These are phyloP conservation scores for Ellobium chinense DNA, from an alignment of 2,888 invertebrate genomes.

Conservation along the genomic window DNA sequence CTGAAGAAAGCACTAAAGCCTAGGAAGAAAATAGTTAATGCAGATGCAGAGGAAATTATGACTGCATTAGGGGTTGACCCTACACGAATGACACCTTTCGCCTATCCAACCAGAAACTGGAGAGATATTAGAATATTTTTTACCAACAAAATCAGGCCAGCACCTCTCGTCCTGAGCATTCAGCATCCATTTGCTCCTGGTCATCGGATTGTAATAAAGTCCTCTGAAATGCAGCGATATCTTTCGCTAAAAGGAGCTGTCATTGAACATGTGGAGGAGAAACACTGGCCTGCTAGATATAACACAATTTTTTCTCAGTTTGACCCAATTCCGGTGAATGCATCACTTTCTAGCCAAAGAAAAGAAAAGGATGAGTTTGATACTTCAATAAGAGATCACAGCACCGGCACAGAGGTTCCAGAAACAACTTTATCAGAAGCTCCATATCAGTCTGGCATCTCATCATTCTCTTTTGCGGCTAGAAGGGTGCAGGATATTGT, in stretches of 20 bases:
- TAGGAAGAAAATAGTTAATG: background rate
- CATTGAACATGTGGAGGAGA: slow-evolving; percentile 7
- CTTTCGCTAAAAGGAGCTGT: background rate
- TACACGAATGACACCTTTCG: background rate
- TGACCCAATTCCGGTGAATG: too few species aligned
- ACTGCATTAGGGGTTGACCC: background rate
- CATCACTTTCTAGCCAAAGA: too few species aligned
- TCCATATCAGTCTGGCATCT: too few species aligned
- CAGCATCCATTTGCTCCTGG: slow-evolving; percentile 17
- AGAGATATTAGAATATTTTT: background rate
- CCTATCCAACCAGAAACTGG: background rate
- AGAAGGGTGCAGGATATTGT: too few species aligned
- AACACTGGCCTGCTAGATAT: background rate
- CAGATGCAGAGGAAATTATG: background rate
- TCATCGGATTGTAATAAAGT: slow-evolving; percentile 8
- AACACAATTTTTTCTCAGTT: slow-evolving; percentile 10
- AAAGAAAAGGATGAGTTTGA: too few species aligned
- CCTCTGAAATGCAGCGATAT: background rate
- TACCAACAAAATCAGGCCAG: background rate
- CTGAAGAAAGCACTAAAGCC: slow-evolving; percentile 8
- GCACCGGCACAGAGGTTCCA: too few species aligned
- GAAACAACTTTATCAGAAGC: too few species aligned
- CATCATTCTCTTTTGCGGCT: too few species aligned
- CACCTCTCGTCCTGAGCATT: background rate
- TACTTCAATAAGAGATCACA: too few species aligned